Evolutionary conservation across 2,113 vertebrate species (phyloP), one percentile per base, ranked within the genome.

Genomic region (Rana temporaria): DNA sequence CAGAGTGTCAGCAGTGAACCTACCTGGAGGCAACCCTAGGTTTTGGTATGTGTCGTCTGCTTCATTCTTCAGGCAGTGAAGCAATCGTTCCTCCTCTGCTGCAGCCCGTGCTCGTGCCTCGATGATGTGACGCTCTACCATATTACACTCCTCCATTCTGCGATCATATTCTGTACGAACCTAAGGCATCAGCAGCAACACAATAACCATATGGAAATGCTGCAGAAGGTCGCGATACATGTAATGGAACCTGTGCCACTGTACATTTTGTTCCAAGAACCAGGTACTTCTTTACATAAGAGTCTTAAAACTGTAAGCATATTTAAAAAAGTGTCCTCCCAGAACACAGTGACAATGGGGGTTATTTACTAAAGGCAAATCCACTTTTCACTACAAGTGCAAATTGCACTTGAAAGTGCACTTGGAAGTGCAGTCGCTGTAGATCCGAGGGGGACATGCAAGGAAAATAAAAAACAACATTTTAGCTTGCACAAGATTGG

Each of bases 81-180:
- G 82, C 8, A 71, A 79, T 17, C 79, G 87, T 63, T 90, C 91
- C 34, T 95, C 95, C 86, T 90, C 93, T 1, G 84, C 88, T 22
- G 90, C 85, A 15, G 94, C 90, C 11, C 38, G 91, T 17, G 89
- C 87, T 4, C 91, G 89, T n/a, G 95, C 96, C 86, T 94, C 85
- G 59, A 92, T 90, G 18, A 98, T 95, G 34, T 96, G 95, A 48
- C 72, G 89, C 88, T 98, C 95, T 84, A 96, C 34, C 90, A 86
- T 87, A 52, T 95, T 92, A 0, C 89, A 89, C 67, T 95, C 93
- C 63, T 84, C 79, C 55, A 96, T 78, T 34, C 83, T 63, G 70
- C 53, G 79, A 34, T 85, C 86, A 65, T 90, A 94, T 59, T 95
- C 89, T n/a, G 73, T 65, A 32, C 90, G 89, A 82, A 93, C 89